Evolutionary conservation across 2,797 vertebrate genomes (phyloP), one percentile per base, ranked within the genome.

Genomic region (Myripristis murdjan): DNA sequence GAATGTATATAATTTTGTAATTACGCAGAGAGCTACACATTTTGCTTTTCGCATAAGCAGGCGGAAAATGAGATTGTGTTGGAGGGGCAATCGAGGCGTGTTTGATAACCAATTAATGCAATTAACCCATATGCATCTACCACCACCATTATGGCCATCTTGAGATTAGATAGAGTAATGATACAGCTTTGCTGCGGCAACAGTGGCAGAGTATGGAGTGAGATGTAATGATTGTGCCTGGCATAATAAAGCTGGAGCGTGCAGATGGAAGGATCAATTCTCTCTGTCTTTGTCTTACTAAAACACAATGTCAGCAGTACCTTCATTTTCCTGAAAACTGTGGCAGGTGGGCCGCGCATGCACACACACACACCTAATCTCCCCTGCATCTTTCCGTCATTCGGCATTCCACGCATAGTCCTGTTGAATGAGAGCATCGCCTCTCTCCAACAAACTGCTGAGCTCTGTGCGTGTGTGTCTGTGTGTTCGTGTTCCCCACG

Each of bases 251-350:
- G 67, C 59, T 79, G 68, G 53, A 43, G 63, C 64, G 79, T 68
- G 78, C 70, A 75, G 73, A 49, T 58, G 68, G 61, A 75, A 53
- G 72, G 88, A 83, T 80, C 79, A 76, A 64, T 89, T 79, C 67
- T 75, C 60, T 72, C 60, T 81, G 51, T 49, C 81, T 85, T 75
- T 87, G 73, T 86, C 83, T 89, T 74, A 41, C 31, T 69, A 77
- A 79, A 77, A 70, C 83, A 70, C 63, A 1, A 41, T 49, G 79
- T 92, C 85, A 87, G 89, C 89, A 82, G 55, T 84, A 76, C 81
- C 57, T 75, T 62, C 65, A 87, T 86, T 82, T 87, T 84, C 64
- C 82, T 79, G 65, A 74, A 84, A 82, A 85, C 63, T 63, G 75
- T 43, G 46, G 43, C 64, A 71, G 37, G 43, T 68, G 65, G 52